Conservation (phyloP, 1,140 invertebrate genomes). For the Diorhabda carinulata region DNA sequence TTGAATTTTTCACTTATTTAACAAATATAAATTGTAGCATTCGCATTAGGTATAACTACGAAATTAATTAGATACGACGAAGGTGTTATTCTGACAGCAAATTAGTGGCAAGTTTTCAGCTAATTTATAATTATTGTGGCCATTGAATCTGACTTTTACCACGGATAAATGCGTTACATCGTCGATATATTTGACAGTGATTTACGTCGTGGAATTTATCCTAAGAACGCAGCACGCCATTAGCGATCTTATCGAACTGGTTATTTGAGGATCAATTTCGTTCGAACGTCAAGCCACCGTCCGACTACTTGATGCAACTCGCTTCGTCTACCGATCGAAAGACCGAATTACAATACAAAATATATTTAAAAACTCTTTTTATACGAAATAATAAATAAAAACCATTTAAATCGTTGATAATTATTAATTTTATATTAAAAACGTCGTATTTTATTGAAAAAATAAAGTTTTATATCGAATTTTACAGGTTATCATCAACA, state of each 20-base stretch:
- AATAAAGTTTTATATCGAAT: too few relatives aligned
- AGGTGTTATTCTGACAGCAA: slow-evolving; percentile 39
- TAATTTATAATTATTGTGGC: slow-evolving; percentile 45
- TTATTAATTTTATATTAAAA: too few relatives aligned
- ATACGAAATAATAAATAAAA: too few relatives aligned
- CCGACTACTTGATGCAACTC: slow-evolving; percentile 37
- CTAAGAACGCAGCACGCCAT: slow-evolving; percentile 16
- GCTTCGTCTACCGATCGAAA: slow-evolving; percentile 38
- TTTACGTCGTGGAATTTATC: slow-evolving; percentile 43
- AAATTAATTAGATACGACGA: slow-evolving; percentile 34
- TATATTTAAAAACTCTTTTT: too few relatives aligned
- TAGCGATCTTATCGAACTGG: slow-evolving; percentile 10
- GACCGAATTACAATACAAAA: slow-evolving; percentile 23
- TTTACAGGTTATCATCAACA: too few relatives aligned
- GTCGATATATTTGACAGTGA: slow-evolving; percentile 41
- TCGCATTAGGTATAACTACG: not conserved
- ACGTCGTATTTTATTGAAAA: too few relatives aligned
- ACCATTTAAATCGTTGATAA: too few relatives aligned
- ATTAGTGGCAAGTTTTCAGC: slow-evolving; percentile 39
- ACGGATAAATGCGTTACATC: slow-evolving; percentile 41
- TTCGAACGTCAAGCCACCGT: slow-evolving; percentile 32
- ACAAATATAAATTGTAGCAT: too few relatives aligned
- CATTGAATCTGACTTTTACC: slow-evolving; percentile 40
- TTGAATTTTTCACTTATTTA: too few relatives aligned
- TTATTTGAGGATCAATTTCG: slow-evolving; percentile 1